Evolutionary conservation across 2,113 vertebrate genomes (phyloP), one percentile per base, ranked within the genome.

Genomic region (Lampris megalopsis): DNA sequence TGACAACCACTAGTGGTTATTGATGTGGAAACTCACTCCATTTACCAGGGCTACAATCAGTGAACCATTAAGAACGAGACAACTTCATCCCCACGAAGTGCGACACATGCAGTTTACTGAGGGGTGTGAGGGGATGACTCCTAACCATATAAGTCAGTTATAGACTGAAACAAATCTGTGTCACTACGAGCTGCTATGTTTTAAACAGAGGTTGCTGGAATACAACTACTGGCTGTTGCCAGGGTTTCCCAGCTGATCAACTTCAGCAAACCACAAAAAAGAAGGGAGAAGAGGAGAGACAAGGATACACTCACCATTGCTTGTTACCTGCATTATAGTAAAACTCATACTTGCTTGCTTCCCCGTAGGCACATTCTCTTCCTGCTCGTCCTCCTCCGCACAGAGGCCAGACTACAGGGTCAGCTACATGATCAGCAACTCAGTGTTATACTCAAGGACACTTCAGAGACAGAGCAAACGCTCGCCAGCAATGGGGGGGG

Each of bases 41-140:
- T 83, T 84, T 84, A 79, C 65, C 57, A 47, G 71, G 83, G 64
- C 75, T 68, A 50, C 45, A 81, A 81, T 81, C 83, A 77, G 77
- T 80, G 54, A 82, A 41, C 73, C 71, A 68, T 85, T 81, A 75
- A 69, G 63, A 77, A 81, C 59, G 71, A 61, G 47, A 52, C 42
- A 65, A 43, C 70, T 69, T 80, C 57, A 59, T 70, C 69, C 57
- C 71, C 70, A 42, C 13, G 49, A 40, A 83, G 56, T 47, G 11
- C 41, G 37, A 35, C 0, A 3, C 54, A 68, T 68, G 13, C 65
- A 62, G n/a, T 61, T 36, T 70, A 61, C 1, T 41, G 43, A 73
- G 5, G 49, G 36, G 43, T 41, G 43, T 70, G 5, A 45, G 36
- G 35, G 60, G 61, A 71, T 42, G 59, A 68, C 49, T 38, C 57